These are phyloP conservation scores for Erethizon dorsatum DNA, from an alignment of 2,797 vertebrate genomes.

Conservation along the genomic window DNA sequence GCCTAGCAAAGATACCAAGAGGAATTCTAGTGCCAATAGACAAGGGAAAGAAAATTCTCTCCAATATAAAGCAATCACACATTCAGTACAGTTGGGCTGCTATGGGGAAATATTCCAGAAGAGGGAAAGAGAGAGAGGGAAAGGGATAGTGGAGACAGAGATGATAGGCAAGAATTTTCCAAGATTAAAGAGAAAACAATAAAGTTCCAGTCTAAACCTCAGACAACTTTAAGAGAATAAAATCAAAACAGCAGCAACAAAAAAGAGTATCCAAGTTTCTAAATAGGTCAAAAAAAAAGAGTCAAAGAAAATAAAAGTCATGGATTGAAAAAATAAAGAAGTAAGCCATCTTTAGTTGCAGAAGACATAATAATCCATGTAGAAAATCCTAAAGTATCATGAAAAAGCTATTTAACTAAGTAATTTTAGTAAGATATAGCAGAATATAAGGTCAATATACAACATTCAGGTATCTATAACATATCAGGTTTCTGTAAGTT, in stretches of 20 bases:
- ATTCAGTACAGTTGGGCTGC: neutral
- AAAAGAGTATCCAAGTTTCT: neutral
- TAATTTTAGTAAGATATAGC: neutral
- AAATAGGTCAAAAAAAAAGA: neutral
- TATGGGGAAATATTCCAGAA: neutral
- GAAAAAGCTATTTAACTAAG: neutral
- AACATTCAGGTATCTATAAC: neutral
- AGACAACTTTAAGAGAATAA: neutral
- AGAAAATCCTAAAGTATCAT: conserved; percentile 15
- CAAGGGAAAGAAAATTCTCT: neutral
- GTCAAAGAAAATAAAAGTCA: neutral
- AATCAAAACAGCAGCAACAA: neutral
- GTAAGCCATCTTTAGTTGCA: neutral
- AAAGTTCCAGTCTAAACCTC: neutral
- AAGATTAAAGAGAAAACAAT: neutral
- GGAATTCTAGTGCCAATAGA: too few relatives aligned
- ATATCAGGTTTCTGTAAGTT: neutral
- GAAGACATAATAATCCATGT: neutral
- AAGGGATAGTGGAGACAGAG: accelerated
- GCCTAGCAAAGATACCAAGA: neutral
- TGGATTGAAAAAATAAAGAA: neutral
- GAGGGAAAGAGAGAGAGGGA: neutral
- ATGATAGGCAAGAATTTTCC: neutral
- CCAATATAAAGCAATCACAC: neutral
- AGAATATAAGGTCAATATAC: neutral